Percentiles rank a stretch among this genome's conserved stretches.
phyloP scores from a whole-genome alignment of 2,113 vertebrate species.

The Thermophis baileyi region DNA sequence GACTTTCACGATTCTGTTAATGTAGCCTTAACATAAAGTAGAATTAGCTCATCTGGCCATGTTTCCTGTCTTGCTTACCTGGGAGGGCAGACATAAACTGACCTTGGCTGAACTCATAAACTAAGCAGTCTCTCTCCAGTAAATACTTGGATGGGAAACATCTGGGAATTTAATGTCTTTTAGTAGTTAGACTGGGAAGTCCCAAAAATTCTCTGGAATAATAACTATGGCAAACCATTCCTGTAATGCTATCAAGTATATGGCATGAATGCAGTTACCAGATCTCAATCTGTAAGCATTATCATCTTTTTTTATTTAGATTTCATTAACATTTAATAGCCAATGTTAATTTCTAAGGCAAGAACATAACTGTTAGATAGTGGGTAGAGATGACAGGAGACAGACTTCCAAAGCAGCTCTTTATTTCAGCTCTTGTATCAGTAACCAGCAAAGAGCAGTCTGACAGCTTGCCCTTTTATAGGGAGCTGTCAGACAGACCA shows the following conservation, averaged over 20 bases:
- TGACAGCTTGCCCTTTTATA: too few species aligned
- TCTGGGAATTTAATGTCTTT: neutral
- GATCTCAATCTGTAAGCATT: neutral
- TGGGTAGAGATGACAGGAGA: too few species aligned
- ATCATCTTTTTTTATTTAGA: constrained; percentile 49
- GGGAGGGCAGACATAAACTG: neutral
- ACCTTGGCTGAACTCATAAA: neutral
- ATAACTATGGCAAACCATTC: neutral
- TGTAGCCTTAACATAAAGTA: neutral
- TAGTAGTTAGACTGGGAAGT: neutral
- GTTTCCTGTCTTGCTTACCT: neutral
- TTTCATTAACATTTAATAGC: constrained; percentile 41
- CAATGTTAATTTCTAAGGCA: neutral
- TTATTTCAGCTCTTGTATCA: too few species aligned
- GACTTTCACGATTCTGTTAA: neutral
- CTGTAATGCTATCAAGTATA: neutral
- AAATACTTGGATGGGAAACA: neutral
- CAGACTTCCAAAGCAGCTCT: too few species aligned
- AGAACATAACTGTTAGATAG: too few species aligned
- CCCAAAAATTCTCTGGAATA: neutral
- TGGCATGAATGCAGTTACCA: neutral
- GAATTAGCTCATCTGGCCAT: neutral
- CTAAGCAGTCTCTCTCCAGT: neutral
- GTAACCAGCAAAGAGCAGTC: too few species aligned
- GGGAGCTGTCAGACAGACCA: too few species aligned